These are phyloP conservation scores for Melanotaenia duboulayi DNA, from an alignment of 2,113 vertebrate genomes.

Conservation along the genomic window DNA sequence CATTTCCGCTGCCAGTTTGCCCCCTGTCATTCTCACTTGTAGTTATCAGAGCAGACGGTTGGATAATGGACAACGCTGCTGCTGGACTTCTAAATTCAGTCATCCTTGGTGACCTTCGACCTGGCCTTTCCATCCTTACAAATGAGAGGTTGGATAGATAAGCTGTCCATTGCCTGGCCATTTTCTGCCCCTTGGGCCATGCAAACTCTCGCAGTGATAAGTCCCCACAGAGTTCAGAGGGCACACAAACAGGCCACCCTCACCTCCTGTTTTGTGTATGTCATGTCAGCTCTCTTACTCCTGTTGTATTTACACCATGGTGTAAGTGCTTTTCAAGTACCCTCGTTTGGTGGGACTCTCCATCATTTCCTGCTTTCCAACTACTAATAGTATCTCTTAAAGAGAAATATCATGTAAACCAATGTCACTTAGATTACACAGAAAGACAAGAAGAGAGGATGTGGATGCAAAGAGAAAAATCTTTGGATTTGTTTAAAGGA, in stretches of 20 bases:
- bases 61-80: constrained; percentile 80
- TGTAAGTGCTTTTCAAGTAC: constrained; percentile 76
- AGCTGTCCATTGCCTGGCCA: constrained; percentile 71
- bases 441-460: constrained; percentile 17
- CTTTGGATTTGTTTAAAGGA: constrained; percentile 19
- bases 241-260: constrained; percentile 75
- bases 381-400: constrained; percentile 28
- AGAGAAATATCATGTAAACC: constrained; percentile 52
- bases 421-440: constrained; percentile 34
- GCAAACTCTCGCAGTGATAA: constrained; percentile 79
- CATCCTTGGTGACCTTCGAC: constrained; percentile 80
- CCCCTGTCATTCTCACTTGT: constrained; percentile 79
- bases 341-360: constrained; percentile 44
- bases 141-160: constrained; percentile 80
- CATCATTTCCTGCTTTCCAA: constrained; percentile 59
- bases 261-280: constrained; percentile 73
- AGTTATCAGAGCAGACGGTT: constrained; percentile 82
- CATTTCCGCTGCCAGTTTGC: constrained; percentile 76
- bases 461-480: constrained; percentile 12
- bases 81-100: constrained; percentile 81
- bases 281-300: constrained; percentile 65
- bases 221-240: constrained; percentile 77
- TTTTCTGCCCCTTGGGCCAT: constrained; percentile 74
- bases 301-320: constrained; percentile 68
- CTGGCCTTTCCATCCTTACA: constrained; percentile 83